Evolutionary conservation across 2,888 invertebrate genomes (phyloP), one percentile per base, ranked within the genome.

Genomic region (Craniophora ligustri): DNA sequence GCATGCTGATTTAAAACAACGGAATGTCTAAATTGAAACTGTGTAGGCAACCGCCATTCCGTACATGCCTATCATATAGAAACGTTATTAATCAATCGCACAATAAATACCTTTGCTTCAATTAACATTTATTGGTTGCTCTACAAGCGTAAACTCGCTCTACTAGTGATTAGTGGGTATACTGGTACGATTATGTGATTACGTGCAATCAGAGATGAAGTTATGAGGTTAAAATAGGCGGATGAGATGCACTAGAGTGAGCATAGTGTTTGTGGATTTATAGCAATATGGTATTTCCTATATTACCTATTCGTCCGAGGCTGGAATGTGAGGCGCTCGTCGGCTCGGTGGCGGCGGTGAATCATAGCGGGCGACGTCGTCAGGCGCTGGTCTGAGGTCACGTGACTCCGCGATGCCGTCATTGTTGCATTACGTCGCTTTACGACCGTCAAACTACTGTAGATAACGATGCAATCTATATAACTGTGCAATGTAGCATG

Each of bases 241-340:
- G 41, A 28, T 46, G 58, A 73, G 73, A 72, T 77, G 78, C 73
- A 75, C 73, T 71, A 75, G 13, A 40, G 78, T 81, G 78, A 75
- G 76, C 77, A 81, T 79, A 79, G 79, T 72, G 72, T 79, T 82
- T 68, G 77, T 75, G 72, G 82, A 87, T 85, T 86, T 85, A 87
- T 87, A 81, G 81, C 79, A 77, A 81, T 81, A 81, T 82, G 88
- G 88, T 81, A 89, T 90, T 90, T 88, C 84, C 87, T 85, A 91
- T 85, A 91, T 91, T 91, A 86, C 78, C 87, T 88, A 87, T 87
- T 87, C 86, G 83, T 81, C 79, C 68, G 79, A 62, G 78, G 76
- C 61, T 73, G 88, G 91, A 88, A 89, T 91, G 86, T 82, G 81
- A 81, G 76, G 76, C 79, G 75, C 64, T 48, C 75, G 75, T 59